Evolutionary conservation across 2,888 invertebrate species (phyloP).

Genomic region (Amiota mariae): DNA sequence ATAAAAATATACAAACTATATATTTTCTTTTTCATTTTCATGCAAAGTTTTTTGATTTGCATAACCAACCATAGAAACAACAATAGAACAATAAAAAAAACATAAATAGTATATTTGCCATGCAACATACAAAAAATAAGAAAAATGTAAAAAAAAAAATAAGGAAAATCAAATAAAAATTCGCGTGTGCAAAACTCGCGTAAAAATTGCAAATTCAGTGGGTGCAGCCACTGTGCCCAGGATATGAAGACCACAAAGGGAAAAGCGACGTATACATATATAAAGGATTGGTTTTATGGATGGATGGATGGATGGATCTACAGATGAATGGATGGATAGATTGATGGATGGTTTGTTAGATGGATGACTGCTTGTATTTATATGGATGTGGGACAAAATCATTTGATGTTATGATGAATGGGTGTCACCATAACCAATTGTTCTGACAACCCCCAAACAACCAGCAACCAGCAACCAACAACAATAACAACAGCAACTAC

Average conservation of each 20-base stretch:
- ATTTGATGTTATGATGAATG: background rate
- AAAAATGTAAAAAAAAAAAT: background rate
- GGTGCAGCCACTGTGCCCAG: background rate
- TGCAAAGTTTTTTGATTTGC: constrained; percentile 14
- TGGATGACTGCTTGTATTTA: background rate
- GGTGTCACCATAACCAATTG: background rate
- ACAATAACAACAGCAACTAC: no score
- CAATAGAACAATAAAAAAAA: constrained; percentile 2
- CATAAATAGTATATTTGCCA: background rate
- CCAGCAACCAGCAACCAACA: no score
- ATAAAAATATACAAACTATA: background rate
- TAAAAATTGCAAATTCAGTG: constrained; percentile 13
- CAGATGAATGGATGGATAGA: background rate
- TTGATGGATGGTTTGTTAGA: background rate
- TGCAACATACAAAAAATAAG: constrained; percentile 1
- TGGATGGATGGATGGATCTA: background rate
- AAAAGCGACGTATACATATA: background rate
- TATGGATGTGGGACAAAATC: background rate
- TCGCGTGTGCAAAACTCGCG: background rate
- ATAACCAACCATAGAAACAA: background rate
- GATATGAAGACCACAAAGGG: background rate
- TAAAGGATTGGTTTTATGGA: background rate
- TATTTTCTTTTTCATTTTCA: background rate
- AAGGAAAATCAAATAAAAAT: background rate
- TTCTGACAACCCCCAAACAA: no score